phyloP scores from a whole-genome alignment of 1,140 invertebrate genomes.

The Habropoda laboriosa region DNA sequence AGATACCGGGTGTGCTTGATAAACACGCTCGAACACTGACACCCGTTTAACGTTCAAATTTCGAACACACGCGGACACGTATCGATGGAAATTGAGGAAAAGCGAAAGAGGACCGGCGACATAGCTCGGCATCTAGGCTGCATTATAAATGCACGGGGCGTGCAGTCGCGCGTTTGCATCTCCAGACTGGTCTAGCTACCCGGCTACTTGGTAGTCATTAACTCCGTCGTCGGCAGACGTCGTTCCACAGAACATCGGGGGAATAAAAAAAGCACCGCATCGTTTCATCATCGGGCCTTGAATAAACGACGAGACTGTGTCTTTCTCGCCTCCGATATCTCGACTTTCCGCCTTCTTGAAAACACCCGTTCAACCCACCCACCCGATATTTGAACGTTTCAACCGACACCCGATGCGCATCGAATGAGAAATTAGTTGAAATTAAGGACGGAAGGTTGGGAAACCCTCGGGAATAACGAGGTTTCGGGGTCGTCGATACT shows the following conservation, averaged over 20 bases:
- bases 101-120: background rate
- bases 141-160: conserved; percentile 40
- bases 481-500: background rate
- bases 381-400: no score
- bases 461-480: background rate
- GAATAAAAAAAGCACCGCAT: conserved; percentile 3
- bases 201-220: conserved; percentile 49
- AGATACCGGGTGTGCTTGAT: no score
- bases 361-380: no score
- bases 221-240: conserved; percentile 32
- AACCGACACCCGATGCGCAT: no score
- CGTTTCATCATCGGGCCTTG: conserved; percentile 1
- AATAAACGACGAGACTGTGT: background rate
- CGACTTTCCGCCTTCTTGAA: background rate
- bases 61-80: no score
- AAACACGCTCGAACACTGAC: no score
- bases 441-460: no score
- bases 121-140: conserved; percentile 28
- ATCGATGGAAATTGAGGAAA: conserved; percentile 1
- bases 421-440: no score
- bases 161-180: conserved; percentile 46
- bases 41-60: no score
- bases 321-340: background rate
- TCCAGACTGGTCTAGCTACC: conserved; percentile 45
- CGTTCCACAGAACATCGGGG: conserved; percentile 12